Evolutionary conservation across 2,888 invertebrate genomes (phyloP).

Genomic region (Dynastes hyllus): DNA sequence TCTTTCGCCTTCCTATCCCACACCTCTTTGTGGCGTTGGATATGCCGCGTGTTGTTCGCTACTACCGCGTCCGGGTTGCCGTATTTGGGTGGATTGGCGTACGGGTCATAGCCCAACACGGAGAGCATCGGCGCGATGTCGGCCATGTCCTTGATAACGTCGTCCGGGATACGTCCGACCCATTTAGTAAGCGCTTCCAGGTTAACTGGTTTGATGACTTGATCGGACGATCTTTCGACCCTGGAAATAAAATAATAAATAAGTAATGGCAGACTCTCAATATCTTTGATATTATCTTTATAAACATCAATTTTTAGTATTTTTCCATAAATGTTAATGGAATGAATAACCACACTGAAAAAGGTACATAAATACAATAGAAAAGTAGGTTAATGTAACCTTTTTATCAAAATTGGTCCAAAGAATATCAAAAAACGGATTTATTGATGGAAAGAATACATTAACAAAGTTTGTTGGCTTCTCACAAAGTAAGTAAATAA

Average conservation of each 20-base stretch:
- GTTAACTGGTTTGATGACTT: constrained; percentile 98
- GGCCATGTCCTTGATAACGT: constrained; percentile 94
- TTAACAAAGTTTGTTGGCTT: no score
- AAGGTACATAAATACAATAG: no score
- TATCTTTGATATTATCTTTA: no score
- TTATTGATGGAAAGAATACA: no score
- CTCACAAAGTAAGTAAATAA: no score
- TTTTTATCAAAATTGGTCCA: no score
- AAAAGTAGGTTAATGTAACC: no score
- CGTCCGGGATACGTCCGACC: constrained; percentile 91
- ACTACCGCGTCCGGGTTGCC: constrained; percentile 87
- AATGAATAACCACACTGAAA: no score
- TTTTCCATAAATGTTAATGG: no score
- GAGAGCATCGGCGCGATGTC: constrained; percentile 96
- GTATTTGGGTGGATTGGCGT: constrained; percentile 96
- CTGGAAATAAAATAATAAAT: constrained; percentile 72
- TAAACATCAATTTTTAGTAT: no score
- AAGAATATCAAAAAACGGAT: no score
- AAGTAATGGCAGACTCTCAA: no score
- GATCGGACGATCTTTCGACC: constrained; percentile 97
- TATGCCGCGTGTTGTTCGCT: constrained; percentile 77
- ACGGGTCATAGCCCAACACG: constrained; percentile 94
- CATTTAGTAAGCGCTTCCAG: constrained; percentile 95
- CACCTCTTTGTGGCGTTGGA: constrained; percentile 66
- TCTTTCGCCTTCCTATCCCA: constrained; percentile 71